Base-by-base conservation (phyloP, 2,888 invertebrate genomes). In the Scaptomyza flava region DNA sequence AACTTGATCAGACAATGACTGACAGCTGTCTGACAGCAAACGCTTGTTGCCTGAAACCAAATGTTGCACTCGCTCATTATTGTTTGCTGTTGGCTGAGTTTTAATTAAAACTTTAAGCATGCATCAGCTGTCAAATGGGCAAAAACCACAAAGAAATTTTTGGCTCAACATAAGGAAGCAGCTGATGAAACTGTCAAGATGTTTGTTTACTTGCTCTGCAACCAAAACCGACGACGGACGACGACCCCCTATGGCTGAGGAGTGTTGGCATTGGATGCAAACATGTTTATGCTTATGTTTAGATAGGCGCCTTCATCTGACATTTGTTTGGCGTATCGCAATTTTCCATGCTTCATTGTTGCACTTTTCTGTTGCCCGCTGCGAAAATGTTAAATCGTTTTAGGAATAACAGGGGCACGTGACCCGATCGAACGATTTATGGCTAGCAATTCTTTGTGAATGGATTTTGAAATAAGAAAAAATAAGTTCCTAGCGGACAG, bases 71-170 rank as follows among this genome's bases (percentile, higher is more conserved):
- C 56, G 17, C 54, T 57, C 27, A 45, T 60, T 52, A 77, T 68
- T 58, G 43, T 53, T 36, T 46, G 30, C 17, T 20, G 33, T 27
- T 23, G 12, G 54, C 42, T 62, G 63, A 20, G 42, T 77, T 63
- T 77, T 72, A 76, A 76, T 76, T 76, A 76, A 72, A 76, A 77
- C 59, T 72, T 72, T 1, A 47, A 38, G 65, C 77, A 72, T 62
- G 68, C 77, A 76, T 47, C 61, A 65, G 45, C 60, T 74, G 65
- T 34, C 51, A 60, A 60, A 57, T 33, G 7, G 14, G 17, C 8
- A 7, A 45, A 52, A 53, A 53, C 46, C 58, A 43, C 46, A 34
- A 58, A 42, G 57, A 67, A 66, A 46, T 67, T 66, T 52, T 67
- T 51, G 66, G 58, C 58, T 30, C 23, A 30, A 20, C 58, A 66